Base-by-base conservation (phyloP, 2,888 invertebrate genomes). In the Theodoxus fluviatilis region DNA sequence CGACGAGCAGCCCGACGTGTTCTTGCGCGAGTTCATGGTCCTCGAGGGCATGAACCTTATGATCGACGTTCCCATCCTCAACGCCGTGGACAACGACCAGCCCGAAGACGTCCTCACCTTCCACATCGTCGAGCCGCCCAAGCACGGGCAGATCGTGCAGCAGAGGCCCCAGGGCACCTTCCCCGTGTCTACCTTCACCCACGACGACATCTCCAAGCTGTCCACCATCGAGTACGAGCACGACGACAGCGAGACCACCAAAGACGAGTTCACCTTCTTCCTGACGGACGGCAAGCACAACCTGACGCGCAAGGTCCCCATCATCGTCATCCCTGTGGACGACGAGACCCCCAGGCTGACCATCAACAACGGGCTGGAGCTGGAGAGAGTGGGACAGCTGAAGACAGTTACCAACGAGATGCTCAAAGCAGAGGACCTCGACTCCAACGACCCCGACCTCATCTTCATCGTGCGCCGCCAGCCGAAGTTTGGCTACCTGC, bases 331-430 rank as follows among this genome's bases (percentile, higher is more conserved):
- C 35, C 85, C 87, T 3, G 83, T 87, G 3, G 87, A 87, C 76
- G 87, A 87, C 76, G 87, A 87, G 74, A 83, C 86, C 0, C 87
- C 87, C 1, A 74, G 84, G 63, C 79, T 87, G 3, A 78, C 80
- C 18, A 79, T 85, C 59, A 87, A 87, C 75, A 83, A 81, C 70
- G 87, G 87, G n/a, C 73, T 87, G 37, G 81, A 85, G 49, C 79
- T 87, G 37, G 81, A 83, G 40, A 73, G 74, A n/a, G 72, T 79
- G 3, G 85, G 85, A 3, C 84, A 85, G 71, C 77, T 76, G 1
- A 80, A 80, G 71, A 68, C 77, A 2, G 85, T 87, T 64, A 83
- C 81, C 2, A 83, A 84, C 69, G 74, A 80, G 25, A 75, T 79
- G 40, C 77, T 87, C 0, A 81, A 79, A 71, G 86, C 86, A 3